These are phyloP conservation scores for rat (Rattus norvegicus) DNA, from an alignment of 2,113 vertebrate species.

Conservation along the genomic window GRCr8 NC_086034.1:37656001-37656500, in stretches of 20 bases:
- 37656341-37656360: neutral
- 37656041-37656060: constrained; percentile 94
- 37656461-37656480: neutral
- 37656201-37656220: constrained; percentile 45
- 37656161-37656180: constrained; percentile 98
- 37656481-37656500: neutral
- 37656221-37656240: neutral
- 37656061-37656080: constrained; percentile 96
- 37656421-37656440: neutral
- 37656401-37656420: neutral
- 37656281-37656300: constrained; percentile 41
- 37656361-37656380: neutral
- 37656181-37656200: constrained; percentile 86
- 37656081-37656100: constrained; percentile 93
- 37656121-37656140: constrained; percentile 99
- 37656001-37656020: constrained; percentile 93
- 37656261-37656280: constrained; percentile 25
- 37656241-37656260: neutral
- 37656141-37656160: constrained; percentile 94
- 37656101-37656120: constrained; percentile 99
- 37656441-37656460: neutral
- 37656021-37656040: constrained; percentile 93
- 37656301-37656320: neutral
- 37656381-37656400: neutral
- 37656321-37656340: neutral